Base-by-base conservation (phyloP, 2,888 invertebrate species). In the Cephonodes hylas region DNA sequence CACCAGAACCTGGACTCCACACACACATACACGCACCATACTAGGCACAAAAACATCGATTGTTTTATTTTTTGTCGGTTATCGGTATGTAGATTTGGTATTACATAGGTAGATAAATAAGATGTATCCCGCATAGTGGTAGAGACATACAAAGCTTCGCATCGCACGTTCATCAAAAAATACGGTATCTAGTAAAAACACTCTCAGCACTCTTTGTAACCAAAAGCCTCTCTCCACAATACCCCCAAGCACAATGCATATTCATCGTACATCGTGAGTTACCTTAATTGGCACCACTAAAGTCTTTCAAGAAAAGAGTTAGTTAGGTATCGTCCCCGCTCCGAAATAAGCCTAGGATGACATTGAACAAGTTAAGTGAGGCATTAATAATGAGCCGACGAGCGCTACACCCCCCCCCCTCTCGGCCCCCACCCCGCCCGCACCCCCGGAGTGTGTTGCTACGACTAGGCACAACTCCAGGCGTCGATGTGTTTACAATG, bases 321-420 rank as follows among this genome's bases (percentile, higher is more conserved):
- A 31, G 53, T 53, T 53, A 18, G 18, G 31, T 31, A 31, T 8
- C 46, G 23, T 46, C 15, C 25, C 48, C 8, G 27, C 27, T 18
- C 23, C 48, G 31, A 53, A 53, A 53, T 53, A 53, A 53, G 18
- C 31, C 53, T 53, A 31, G 15, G 15, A 15, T 53, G 53, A 53
- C 53, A 31, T 53, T 53, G 53, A 53, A 27, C 48, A 48, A 31
- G 53, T 31, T 53, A 53, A 53, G 53, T 53, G 53, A 53, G 53
- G 27, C 18, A 53, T 53, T 31, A 31, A 53, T 53, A 53, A 53
- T 31, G 31, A 31, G 53, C 31, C 8, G 31, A 15, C 27, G 53
- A 31, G 25, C 31, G 38, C 38, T 38, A 10, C 27, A 5, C 46
- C 5, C 25, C 4, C 1, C 45, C 22, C 10, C 7, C 13, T 3